These are phyloP conservation scores for Pollimyrus isidori DNA, from an alignment of 2,113 vertebrate species.

Conservation along the genomic window DNA sequence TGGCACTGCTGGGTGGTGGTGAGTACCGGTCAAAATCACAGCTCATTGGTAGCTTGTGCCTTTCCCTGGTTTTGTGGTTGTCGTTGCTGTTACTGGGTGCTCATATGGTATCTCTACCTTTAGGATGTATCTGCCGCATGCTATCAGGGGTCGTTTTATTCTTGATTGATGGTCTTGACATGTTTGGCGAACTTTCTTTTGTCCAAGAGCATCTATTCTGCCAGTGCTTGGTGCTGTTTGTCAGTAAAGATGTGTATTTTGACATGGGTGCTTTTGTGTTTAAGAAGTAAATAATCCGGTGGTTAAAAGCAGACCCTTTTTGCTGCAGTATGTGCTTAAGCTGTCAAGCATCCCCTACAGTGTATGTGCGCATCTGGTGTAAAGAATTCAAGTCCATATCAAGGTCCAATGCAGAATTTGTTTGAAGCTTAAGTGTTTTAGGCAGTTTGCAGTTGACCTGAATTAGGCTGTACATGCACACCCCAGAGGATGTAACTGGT, in stretches of 20 bases:
- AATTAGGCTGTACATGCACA: neutral
- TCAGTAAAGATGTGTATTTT: neutral
- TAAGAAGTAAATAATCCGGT: neutral
- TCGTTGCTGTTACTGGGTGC: neutral
- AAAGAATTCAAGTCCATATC: neutral
- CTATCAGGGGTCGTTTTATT: neutral
- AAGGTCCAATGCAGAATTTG: neutral
- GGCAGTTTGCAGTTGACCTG: neutral
- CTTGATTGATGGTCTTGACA: neutral
- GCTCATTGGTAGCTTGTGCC: neutral
- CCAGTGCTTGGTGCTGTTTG: neutral
- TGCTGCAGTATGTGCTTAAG: neutral
- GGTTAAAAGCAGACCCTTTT: neutral
- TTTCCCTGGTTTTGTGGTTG: neutral
- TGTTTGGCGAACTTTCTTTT: neutral
- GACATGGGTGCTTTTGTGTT: neutral
- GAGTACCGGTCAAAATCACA: conserved; percentile 28
- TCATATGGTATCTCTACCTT: neutral
- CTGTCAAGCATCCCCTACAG: neutral
- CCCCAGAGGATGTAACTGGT: neutral
- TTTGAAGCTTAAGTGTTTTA: neutral
- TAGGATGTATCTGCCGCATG: neutral
- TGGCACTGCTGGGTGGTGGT: conserved; percentile 46
- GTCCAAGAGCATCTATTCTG: neutral
- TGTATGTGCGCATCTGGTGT: neutral